These are phyloP conservation scores for Baronia brevicornis DNA, from an alignment of 2,888 invertebrate genomes.

Conservation along the genomic window DNA sequence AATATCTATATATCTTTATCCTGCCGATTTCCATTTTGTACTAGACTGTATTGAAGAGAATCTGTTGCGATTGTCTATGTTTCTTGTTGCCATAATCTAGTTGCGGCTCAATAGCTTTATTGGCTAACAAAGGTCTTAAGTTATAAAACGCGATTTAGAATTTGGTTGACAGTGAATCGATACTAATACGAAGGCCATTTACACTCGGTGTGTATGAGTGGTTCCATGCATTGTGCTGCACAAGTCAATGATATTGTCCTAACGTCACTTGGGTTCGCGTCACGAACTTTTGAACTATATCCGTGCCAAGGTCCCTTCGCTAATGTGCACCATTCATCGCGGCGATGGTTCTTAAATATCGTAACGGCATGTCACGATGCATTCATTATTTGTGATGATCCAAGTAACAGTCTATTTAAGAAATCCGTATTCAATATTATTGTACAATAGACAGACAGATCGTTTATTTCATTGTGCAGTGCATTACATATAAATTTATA, in stretches of 20 bases:
- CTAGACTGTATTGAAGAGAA: too few relatives aligned
- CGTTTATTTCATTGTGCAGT: too few relatives aligned
- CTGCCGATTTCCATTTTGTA: too few relatives aligned
- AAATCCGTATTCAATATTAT: too few relatives aligned
- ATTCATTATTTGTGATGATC: too few relatives aligned
- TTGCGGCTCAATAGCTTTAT: slow-evolving; percentile 13
- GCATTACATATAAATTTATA: too few relatives aligned
- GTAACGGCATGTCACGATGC: slow-evolving; percentile 13
- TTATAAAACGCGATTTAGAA: slow-evolving; percentile 6
- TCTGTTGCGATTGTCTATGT: too few relatives aligned
- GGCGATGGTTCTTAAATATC: slow-evolving; percentile 24
- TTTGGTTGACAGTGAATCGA: slow-evolving; percentile 8
- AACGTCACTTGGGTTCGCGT: slow-evolving; percentile 38
- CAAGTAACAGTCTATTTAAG: too few relatives aligned
- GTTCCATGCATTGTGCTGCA: neutral
- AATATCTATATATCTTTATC: too few relatives aligned
- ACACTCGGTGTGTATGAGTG: neutral
- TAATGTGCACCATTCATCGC: slow-evolving; percentile 43
- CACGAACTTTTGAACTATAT: slow-evolving; percentile 38
- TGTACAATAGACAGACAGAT: too few relatives aligned
- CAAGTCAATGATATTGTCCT: slow-evolving; percentile 6
- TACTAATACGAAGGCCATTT: slow-evolving; percentile 8
- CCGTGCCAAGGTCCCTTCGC: slow-evolving; percentile 51
- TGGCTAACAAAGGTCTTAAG: slow-evolving; percentile 4
- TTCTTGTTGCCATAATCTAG: slow-evolving; percentile 9